Evolutionary conservation across 2,797 vertebrate genomes (phyloP).

Genomic region (Hapalemur alaotrensis): DNA sequence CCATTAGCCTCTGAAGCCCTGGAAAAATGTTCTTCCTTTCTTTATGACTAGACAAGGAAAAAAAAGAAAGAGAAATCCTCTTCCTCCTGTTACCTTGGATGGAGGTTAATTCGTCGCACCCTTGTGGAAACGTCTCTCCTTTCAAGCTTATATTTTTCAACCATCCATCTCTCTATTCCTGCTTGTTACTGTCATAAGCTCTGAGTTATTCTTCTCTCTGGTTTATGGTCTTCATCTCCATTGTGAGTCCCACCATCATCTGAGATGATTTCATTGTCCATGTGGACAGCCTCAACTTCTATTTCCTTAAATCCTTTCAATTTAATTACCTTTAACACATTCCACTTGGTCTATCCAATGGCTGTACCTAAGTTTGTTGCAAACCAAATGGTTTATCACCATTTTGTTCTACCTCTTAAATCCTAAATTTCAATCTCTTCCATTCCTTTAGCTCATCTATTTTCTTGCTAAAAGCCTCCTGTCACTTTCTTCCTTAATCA

Average conservation of each 20-base stretch:
- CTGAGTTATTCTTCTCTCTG: background rate
- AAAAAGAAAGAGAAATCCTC: background rate
- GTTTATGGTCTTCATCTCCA: background rate
- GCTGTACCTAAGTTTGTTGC: background rate
- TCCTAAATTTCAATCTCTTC: background rate
- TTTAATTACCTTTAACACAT: background rate
- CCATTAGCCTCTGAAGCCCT: background rate
- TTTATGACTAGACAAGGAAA: too few species aligned
- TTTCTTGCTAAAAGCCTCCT: background rate
- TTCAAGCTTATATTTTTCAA: background rate
- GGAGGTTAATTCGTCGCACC: background rate
- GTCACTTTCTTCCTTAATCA: background rate
- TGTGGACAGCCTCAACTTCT: background rate
- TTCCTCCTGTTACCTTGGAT: background rate
- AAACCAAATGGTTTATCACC: background rate
- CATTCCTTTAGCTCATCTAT: background rate
- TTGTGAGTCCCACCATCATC: background rate
- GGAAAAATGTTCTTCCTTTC: background rate
- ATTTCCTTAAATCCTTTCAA: background rate
- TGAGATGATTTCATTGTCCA: background rate
- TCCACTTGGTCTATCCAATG: background rate
- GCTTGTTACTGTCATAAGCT: background rate
- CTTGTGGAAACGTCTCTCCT: background rate
- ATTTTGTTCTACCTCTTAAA: background rate
- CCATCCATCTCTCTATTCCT: background rate